Percentiles rank a stretch among this genome's conserved stretches.
These are phyloP conservation scores for Pemphredon lugubris DNA, from an alignment of 2,888 invertebrate genomes.

Conservation along the genomic window DNA sequence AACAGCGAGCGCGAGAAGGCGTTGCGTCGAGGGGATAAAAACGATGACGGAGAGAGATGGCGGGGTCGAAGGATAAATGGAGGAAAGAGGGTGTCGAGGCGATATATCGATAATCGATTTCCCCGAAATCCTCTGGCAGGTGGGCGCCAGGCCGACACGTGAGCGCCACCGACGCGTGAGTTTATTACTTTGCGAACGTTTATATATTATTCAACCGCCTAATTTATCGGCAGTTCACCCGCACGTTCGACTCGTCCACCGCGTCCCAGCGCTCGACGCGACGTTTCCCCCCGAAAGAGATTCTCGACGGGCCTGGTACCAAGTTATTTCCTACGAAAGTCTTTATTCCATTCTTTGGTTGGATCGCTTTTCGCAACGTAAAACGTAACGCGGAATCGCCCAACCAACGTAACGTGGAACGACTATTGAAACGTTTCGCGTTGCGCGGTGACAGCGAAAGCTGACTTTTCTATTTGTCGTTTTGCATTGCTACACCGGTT, in stretches of 20 bases:
- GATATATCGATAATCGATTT: constrained; percentile 66
- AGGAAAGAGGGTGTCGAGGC: constrained; percentile 20
- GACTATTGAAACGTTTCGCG: no score
- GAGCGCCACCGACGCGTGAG: constrained; percentile 54
- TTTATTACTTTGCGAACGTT: constrained; percentile 61
- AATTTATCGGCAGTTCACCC: constrained; percentile 52
- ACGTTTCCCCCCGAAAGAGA: neutral
- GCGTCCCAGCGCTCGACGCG: neutral
- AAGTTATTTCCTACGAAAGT: no score
- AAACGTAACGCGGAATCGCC: no score
- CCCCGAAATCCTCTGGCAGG: constrained; percentile 51
- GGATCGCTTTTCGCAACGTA: no score
- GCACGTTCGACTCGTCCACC: constrained; percentile 17
- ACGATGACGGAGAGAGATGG: constrained; percentile 20
- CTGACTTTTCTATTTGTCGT: no score
- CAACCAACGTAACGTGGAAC: no score
- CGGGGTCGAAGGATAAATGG: constrained; percentile 1
- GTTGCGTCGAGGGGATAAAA: constrained; percentile 28
- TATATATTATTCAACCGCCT: constrained; percentile 59
- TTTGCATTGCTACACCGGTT: no score
- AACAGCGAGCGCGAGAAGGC: no score
- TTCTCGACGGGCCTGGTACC: no score
- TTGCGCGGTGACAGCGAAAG: no score
- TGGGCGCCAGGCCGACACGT: constrained; percentile 35
- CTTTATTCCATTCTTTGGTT: no score